A percentile compares a stretch with the other conserved stretches of the same genome.
Evolutionary conservation across 2,888 invertebrate species (phyloP).

Genomic region (Crepidodera aurea): DNA sequence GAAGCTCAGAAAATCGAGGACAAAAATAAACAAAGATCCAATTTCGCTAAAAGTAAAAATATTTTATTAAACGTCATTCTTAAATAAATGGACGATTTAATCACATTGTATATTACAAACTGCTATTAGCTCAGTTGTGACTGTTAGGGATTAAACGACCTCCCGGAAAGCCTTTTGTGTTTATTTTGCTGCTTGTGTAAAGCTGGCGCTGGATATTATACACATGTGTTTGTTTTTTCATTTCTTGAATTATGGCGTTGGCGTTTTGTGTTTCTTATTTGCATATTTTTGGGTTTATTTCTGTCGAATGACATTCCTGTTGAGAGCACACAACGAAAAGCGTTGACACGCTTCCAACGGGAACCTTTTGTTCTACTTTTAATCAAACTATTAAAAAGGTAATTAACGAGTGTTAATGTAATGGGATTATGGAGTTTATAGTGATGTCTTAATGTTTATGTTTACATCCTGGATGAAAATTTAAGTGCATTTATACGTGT

Average conservation of each 20-base stretch:
- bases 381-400: not conserved
- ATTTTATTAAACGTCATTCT: slow-evolving; percentile 9
- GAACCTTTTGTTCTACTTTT: not conserved
- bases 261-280: slow-evolving; percentile 29
- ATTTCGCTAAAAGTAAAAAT: slow-evolving; percentile 9
- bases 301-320: slow-evolving; percentile 15
- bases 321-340: slow-evolving; percentile 2
- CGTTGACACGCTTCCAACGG: slow-evolving; percentile 2
- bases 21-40: not conserved
- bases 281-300: slow-evolving; percentile 28
- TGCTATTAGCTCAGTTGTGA: slow-evolving; percentile 29
- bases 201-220: slow-evolving; percentile 32
- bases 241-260: slow-evolving; percentile 29
- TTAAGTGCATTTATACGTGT: too few relatives aligned
- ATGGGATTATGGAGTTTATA: too few relatives aligned
- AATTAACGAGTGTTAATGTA: too few relatives aligned
- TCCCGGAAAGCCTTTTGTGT: slow-evolving; percentile 38
- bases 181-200: slow-evolving; percentile 38
- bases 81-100: slow-evolving; percentile 20
- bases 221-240: slow-evolving; percentile 39
- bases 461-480: too few relatives aligned
- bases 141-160: slow-evolving; percentile 35
- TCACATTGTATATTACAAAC: slow-evolving; percentile 26
- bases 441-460: too few relatives aligned
- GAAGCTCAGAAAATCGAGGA: too few relatives aligned